These are phyloP conservation scores for Empidonax traillii DNA, from an alignment of 2,113 vertebrate genomes.

Conservation along the genomic window DNA sequence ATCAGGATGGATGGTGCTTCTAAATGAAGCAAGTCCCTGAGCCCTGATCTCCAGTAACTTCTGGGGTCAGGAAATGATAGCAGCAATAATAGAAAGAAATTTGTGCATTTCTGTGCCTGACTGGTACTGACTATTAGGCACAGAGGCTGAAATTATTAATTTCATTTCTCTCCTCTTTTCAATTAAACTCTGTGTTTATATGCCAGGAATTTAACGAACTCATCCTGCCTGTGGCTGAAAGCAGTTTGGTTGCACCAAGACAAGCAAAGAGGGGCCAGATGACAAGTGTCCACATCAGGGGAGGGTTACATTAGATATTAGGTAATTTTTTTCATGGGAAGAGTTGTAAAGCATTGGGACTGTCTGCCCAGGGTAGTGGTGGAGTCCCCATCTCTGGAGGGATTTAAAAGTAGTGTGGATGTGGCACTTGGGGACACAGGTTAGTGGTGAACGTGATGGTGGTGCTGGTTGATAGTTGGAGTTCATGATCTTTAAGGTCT, in stretches of 20 bases:
- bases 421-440: background rate
- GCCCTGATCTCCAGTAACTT: background rate
- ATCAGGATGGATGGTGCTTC: background rate
- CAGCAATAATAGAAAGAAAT: background rate
- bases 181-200: rapidly evolving
- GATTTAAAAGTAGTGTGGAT: too few species aligned
- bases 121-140: background rate
- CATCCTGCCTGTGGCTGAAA: background rate
- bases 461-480: background rate
- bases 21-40: background rate
- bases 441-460: background rate
- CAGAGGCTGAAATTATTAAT: background rate
- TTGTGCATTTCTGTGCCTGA: background rate
- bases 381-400: background rate
- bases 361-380: background rate
- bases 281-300: rapidly evolving
- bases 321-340: background rate
- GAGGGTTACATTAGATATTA: rapidly evolving
- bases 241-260: rapidly evolving
- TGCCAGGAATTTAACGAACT: background rate
- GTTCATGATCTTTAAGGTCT: background rate
- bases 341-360: background rate
- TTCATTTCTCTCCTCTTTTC: background rate
- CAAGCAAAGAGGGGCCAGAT: rapidly evolving
- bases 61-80: background rate